These are phyloP conservation scores for Neodontobutis hainanensis DNA, from an alignment of 2,113 vertebrate genomes.

Conservation along the genomic window DNA sequence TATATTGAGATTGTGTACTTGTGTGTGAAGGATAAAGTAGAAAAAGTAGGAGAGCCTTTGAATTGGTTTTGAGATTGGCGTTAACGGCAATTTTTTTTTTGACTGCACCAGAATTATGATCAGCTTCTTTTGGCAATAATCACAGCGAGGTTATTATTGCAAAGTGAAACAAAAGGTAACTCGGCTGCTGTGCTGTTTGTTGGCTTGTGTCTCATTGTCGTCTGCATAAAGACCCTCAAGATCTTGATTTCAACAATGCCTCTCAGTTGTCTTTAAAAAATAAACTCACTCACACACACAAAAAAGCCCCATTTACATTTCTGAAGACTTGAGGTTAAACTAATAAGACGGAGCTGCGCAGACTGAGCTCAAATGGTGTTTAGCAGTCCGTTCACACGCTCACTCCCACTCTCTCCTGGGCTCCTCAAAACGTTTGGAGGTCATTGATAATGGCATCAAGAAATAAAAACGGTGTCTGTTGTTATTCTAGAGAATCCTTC, in stretches of 20 bases:
- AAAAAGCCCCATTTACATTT: constrained; percentile 9
- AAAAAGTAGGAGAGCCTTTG: constrained; percentile 4
- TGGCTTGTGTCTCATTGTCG: not conserved
- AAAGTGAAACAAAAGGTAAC: too few species aligned
- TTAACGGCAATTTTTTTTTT: not conserved
- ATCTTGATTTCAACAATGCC: constrained; percentile 13
- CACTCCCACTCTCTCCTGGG: not conserved
- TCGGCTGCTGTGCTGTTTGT: too few species aligned
- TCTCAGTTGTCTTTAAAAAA: not conserved
- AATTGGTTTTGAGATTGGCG: constrained; percentile 9
- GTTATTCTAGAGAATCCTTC: constrained; percentile 52
- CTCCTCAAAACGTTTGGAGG: constrained; percentile 31
- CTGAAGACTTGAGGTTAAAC: not conserved
- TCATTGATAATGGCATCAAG: constrained; percentile 46
- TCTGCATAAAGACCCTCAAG: not conserved
- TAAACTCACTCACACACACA: constrained; percentile 3
- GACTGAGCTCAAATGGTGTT: not conserved
- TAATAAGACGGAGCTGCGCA: not conserved
- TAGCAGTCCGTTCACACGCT: not conserved
- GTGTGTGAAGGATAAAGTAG: not conserved
- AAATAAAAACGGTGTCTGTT: constrained; percentile 47
- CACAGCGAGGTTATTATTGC: too few species aligned
- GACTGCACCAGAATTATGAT: too few species aligned
- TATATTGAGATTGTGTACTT: constrained; percentile 46
- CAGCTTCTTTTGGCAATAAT: too few species aligned